phyloP scores from a whole-genome alignment of 2,113 vertebrate genomes.

The Dinomys branickii region DNA sequence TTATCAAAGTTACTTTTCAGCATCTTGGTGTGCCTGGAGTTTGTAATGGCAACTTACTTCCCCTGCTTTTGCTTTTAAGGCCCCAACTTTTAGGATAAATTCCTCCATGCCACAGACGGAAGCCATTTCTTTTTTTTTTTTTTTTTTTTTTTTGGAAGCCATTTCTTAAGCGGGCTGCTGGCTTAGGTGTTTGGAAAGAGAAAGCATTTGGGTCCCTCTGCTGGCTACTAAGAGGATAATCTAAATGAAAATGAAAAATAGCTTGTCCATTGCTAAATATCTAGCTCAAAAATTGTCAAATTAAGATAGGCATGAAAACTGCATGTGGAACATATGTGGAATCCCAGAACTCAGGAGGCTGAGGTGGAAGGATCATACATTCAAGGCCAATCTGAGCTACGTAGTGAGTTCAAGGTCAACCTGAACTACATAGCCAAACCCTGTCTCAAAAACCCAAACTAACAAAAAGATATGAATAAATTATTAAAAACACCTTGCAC shows the following conservation, averaged over 20 bases:
- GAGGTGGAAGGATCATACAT: neutral
- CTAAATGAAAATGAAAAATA: neutral
- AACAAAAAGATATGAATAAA: neutral
- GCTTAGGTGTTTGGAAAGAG: neutral
- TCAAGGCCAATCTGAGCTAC: neutral
- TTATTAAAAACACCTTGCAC: neutral
- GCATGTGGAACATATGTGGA: neutral
- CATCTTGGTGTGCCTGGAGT: neutral
- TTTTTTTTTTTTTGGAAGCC: no score
- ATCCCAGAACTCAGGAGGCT: neutral
- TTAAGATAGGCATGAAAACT: neutral
- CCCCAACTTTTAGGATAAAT: neutral
- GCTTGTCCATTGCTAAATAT: neutral
- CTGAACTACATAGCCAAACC: neutral
- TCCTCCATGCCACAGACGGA: no score
- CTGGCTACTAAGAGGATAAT: slow-evolving; percentile 47
- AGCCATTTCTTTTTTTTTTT: no score
- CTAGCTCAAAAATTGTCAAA: neutral
- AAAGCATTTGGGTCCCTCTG: slow-evolving; percentile 60
- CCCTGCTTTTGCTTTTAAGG: neutral
- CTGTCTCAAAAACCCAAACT: neutral
- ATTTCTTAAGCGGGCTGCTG: no score
- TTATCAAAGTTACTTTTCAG: neutral
- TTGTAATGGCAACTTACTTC: neutral
- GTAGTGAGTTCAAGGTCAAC: neutral